Conservation (phyloP, 2,888 invertebrate species). For the Drosophila affinis region DNA sequence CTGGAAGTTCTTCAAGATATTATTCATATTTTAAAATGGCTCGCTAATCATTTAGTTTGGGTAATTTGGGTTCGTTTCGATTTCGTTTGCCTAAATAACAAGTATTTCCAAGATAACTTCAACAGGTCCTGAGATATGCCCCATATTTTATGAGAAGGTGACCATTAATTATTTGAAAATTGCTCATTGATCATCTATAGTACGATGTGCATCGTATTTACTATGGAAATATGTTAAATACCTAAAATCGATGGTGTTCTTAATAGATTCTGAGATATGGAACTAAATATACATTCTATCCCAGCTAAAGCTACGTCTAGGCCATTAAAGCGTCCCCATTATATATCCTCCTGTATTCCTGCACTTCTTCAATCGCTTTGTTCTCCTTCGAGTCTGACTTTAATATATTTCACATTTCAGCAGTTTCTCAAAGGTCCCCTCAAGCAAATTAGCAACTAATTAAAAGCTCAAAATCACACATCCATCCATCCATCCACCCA, state of each 20-base stretch:
- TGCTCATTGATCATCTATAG: neutral
- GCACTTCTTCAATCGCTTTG: constrained; percentile 1
- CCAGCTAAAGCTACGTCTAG: neutral
- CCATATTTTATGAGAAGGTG: neutral
- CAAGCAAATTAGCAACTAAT: constrained; percentile 74
- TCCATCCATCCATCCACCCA: constrained; percentile 10
- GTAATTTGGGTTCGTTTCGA: too few species aligned
- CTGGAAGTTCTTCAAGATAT: too few species aligned
- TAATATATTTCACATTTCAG: constrained; percentile 12
- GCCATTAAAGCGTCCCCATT: neutral
- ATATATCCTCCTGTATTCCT: too few species aligned
- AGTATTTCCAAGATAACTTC: neutral
- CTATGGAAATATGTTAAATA: too few species aligned
- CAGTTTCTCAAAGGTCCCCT: constrained; percentile 45
- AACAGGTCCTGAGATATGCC: neutral
- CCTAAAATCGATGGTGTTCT: neutral
- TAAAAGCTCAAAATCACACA: constrained; percentile 68
- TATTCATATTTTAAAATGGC: too few species aligned
- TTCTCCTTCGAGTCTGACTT: neutral
- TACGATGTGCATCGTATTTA: too few species aligned
- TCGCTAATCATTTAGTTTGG: too few species aligned
- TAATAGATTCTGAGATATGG: neutral
- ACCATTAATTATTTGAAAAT: neutral
- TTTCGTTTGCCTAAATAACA: too few species aligned
- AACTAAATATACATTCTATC: neutral